Base-by-base conservation (phyloP, 2,888 invertebrate genomes). In the Isotomurus palustris region DNA sequence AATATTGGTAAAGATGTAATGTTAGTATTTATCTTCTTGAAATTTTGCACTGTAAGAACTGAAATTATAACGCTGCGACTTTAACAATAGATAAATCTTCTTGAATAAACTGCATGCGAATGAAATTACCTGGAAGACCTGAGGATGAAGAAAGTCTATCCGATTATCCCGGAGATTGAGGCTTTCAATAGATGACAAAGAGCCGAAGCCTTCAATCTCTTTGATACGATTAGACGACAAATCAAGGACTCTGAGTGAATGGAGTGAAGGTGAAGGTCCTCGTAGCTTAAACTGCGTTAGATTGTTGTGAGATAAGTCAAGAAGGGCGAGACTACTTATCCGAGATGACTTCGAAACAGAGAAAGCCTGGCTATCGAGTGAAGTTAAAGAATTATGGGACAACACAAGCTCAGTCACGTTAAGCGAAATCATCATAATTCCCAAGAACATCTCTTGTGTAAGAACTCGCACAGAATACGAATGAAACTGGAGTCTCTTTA, bases 111-210 rank as follows among this genome's bases (percentile, higher is more conserved):
- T n/a, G n/a, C n/a, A n/a, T n/a, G n/a, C n/a, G n/a, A n/a, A n/a
- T n/a, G n/a, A n/a, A n/a, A n/a, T 66, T 54, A 70, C 70, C 67
- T 70, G 70, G 62, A 70, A 70, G 47, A 63, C 59, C 56, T 58
- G 56, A 36, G 62, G 62, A 50, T 60, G 53, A n/a, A 70, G 62
- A 56, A 56, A 58, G 29, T 58, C 52, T 61, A 70, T 64, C 41
- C 53, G 61, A 65, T 70, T 70, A 66, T 66, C 66, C 56, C 68
- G 58, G 24, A 70, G 66, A 67, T 70, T 70, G 61, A 70, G 60
- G 56, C 70, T 70, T 52, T 70, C 68, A 22, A 70, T 60, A 51
- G 36, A 56, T 25, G 55, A 49, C 38, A 70, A 60, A 48, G 58
- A 43, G 47, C 60, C 58, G 41, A 68, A 56, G 10, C 55, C 45